Evolutionary conservation across 2,888 invertebrate species (phyloP), one percentile per base, ranked within the genome.

Genomic region (Xestoiulus laeticollis): DNA sequence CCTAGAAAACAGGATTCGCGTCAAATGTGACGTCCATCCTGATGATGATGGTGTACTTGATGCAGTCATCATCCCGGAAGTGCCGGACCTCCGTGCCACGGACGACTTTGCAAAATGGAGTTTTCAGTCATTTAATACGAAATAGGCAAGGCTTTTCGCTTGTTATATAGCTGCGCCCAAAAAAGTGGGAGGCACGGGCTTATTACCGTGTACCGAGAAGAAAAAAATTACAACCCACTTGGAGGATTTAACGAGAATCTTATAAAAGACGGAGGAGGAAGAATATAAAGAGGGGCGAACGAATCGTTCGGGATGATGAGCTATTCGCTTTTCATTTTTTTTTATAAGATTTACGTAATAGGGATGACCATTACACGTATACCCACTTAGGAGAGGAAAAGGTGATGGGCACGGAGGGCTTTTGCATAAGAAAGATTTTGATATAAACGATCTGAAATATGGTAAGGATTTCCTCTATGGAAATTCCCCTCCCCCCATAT

Each of bases 181-280:
- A 38, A 38, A 53, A 53, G 53, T 2, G n/a, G 53, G 53, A 53
- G 53, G 53, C 53, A 53, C 53, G 53, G 53, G 5, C 53, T 53
- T 53, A 53, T 53, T 53, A 53, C 53, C n/a, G 4, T 53, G n/a
- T 53, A 53, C 53, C n/a, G 53, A 16, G n/a, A 53, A 53, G n/a
- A 53, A n/a, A 53, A 53, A 53, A 53, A 53, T n/a, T 53, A 53
- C 53, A 53, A 53, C 53, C 53, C 53, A 53, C 53, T 53, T n/a
- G 16, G n/a, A 53, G n/a, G 19, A 53, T 53, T 53, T 53, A 53
- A 53, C 53, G 19, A 53, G 53, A 53, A 53, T 53, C 53, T 16
- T 19, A 53, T 53, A 53, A 53, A 53, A 48, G 48, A 48, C 48
- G 48, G 53, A 53, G 53, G 53, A 53, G 53, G 53, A 48, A 48